Base-by-base conservation (phyloP, 2,113 vertebrate species). In the Perccottus glenii region DNA sequence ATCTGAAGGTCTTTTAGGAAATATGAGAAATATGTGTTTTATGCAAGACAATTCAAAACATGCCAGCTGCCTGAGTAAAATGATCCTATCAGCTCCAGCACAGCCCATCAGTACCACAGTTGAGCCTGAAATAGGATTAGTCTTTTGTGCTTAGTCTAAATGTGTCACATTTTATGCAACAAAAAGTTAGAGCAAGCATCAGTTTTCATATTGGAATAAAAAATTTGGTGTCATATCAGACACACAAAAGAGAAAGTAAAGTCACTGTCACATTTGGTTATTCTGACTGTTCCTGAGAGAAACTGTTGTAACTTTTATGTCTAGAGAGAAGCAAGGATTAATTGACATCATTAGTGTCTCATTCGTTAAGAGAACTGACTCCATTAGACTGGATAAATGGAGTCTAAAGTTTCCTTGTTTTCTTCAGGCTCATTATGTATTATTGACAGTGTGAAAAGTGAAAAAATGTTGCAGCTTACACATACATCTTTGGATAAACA, bases 121-220 rank as follows among this genome's bases (percentile, higher is more conserved):
- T n/a, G n/a, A n/a, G n/a, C n/a, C n/a, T n/a, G n/a, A n/a, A n/a
- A n/a, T n/a, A n/a, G n/a, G n/a, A n/a, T n/a, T n/a, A n/a, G n/a
- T n/a, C n/a, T n/a, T n/a, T n/a, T n/a, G n/a, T n/a, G n/a, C n/a
- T n/a, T 49, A 68, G 56, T 69, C 57, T 62, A 48, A 70, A 55
- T 38, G 27, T 71, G 55, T 73, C 67, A 78, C 59, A 71, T 77
- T 73, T 75, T 6, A 60, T 62, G 62, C 35, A 52, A 12, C 46
- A 52, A 16, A 76, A 78, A 40, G 38, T 64, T 68, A 49, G 74
- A 47, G 67, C 66, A 58, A 40, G 57, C 32, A 61, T 40, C 38
- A 48, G 47, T 44, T 62, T 57, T 16, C 9, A 7, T 66, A 36
- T 55, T 33, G 38, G 38, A 45, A 46, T 16, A 73, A 46, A 52